phyloP scores from a whole-genome alignment of 2,797 vertebrate species.

The Leptatherina wallacei region DNA sequence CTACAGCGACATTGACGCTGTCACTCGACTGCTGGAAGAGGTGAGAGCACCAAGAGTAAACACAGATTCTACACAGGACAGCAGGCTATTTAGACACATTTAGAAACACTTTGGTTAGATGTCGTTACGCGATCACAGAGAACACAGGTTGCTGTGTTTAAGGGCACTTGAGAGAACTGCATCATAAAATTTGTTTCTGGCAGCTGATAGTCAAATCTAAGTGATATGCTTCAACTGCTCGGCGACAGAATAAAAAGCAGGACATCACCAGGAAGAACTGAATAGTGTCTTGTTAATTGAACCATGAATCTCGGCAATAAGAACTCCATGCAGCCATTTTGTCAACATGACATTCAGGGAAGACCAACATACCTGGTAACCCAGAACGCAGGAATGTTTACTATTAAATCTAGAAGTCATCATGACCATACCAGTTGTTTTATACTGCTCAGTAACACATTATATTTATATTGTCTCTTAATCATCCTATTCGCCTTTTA shows the following conservation, averaged over 20 bases:
- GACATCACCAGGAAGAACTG: not conserved
- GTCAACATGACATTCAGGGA: constrained; percentile 18
- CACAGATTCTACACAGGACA: not conserved
- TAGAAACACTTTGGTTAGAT: not conserved
- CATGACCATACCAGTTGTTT: not conserved
- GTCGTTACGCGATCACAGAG: constrained; percentile 1
- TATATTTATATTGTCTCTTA: not conserved
- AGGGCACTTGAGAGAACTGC: constrained; percentile 7
- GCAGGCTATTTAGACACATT: not conserved
- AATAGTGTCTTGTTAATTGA: constrained; percentile 17
- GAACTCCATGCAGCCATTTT: not conserved
- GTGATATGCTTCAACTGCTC: constrained; percentile 19
- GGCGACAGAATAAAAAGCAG: constrained; percentile 3
- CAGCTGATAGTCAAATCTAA: constrained; percentile 57
- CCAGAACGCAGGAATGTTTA: not conserved
- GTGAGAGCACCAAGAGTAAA: constrained; percentile 74
- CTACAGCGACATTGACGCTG: constrained; percentile 98
- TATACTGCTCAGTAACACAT: constrained; percentile 6
- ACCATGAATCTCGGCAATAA: constrained; percentile 1
- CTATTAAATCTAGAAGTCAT: not conserved
- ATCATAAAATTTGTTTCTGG: constrained; percentile 25
- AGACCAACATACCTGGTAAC: not conserved
- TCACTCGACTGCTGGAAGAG: constrained; percentile 98
- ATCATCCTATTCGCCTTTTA: not conserved
- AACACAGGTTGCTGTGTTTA: constrained; percentile 11